Base-by-base conservation (phyloP, 2,888 invertebrate genomes). In the Dryadula phaetusa region DNA sequence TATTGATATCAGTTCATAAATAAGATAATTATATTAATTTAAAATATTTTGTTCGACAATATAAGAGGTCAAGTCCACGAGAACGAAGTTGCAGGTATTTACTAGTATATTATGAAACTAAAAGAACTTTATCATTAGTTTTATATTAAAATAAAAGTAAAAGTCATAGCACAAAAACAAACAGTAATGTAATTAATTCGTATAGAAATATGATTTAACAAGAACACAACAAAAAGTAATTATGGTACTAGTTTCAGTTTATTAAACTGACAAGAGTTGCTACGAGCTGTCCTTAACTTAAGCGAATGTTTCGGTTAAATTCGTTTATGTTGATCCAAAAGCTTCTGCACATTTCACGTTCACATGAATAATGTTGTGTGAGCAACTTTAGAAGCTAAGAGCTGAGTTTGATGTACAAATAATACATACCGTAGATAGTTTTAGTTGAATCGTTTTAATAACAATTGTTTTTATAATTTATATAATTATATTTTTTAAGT, bases 281-380 rank as follows among this genome's bases (percentile, higher is more conserved):
- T 44, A 18, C 32, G 28, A 32, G 10, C 52, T n/a, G 46, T 10
- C 5, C 42, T 20, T 62, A 53, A 62, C 37, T 37, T 3, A 20
- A 8, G 25, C 42, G 49, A n/a, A 37, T 22, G 28, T 22, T 37
- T 62, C 62, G n/a, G 53, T 46, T 28, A 54, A 37, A 69, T 63
- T 63, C 28, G 60, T 42, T 66, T 63, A 69, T 66, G 53, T 66
- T 46, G 44, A 63, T 62, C 34, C 44, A 46, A 69, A 62, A 58
- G 44, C 37, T 46, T 32, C 10, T 62, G 44, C 56, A 66, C 37
- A 25, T 40, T 69, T 52, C 42, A 12, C 18, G 49, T 60, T 53
- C 46, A 49, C 37, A 65, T 69, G 49, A 40, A 62, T 37, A 44
- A 56, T 34, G 42, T 37, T 53, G 34, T 32, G 16, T n/a, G 44